Conservation (phyloP, 2,113 vertebrate species). For the Kryptolebias marmoratus region DNA sequence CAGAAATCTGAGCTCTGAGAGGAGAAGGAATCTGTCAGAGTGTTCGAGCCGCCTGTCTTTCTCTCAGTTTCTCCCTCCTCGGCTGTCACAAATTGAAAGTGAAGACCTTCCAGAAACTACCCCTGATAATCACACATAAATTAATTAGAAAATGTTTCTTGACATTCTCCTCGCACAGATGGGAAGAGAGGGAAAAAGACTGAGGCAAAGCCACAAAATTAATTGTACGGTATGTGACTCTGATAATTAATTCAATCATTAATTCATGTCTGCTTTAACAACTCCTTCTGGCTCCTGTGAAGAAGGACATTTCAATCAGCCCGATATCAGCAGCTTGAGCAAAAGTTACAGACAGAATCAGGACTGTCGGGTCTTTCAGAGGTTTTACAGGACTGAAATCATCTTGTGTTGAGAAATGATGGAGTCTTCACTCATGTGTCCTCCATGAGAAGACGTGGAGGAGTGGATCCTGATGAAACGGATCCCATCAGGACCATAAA, state of each 20-base stretch:
- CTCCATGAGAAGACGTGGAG: neutral
- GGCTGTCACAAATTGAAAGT: conserved; percentile 84
- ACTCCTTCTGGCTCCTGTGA: conserved; percentile 79
- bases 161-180: conserved; percentile 81
- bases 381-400: conserved; percentile 25
- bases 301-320: conserved; percentile 78
- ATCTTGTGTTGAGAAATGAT: no score
- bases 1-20: no score
- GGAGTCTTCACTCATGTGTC: no score
- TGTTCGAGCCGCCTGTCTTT: conserved; percentile 34
- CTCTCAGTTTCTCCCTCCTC: conserved; percentile 40
- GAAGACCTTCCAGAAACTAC: conserved; percentile 83
- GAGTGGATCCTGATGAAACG: conserved; percentile 1
- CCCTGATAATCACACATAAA: conserved; percentile 86
- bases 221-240: conserved; percentile 86
- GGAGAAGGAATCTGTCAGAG: no score
- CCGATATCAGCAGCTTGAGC: conserved; percentile 45
- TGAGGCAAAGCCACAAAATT: conserved; percentile 84
- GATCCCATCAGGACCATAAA: conserved; percentile 2
- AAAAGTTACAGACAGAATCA: no score
- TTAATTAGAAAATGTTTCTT: conserved; percentile 88
- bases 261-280: conserved; percentile 83
- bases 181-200: conserved; percentile 73
- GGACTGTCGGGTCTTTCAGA: conserved; percentile 62
- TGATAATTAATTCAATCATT: conserved; percentile 87